Percentiles rank a stretch among this genome's conserved stretches.
phyloP scores from a whole-genome alignment of 2,113 vertebrate species.

The Pterophyllum scalare region DNA sequence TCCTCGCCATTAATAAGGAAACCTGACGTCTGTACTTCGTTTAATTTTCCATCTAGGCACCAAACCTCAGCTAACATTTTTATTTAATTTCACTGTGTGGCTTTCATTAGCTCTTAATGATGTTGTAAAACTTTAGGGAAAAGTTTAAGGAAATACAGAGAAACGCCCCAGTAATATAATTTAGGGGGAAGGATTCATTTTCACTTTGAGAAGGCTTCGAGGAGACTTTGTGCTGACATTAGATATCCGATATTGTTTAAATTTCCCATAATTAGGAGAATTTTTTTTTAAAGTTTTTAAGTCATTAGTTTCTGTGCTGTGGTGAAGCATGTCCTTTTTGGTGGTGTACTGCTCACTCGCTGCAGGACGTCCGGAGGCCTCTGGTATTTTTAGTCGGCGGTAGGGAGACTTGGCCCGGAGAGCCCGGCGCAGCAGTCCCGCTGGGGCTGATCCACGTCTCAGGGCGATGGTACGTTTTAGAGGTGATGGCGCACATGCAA shows the following conservation, averaged over 20 bases:
- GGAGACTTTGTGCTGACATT: constrained; percentile 8
- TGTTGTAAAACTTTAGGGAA: constrained; percentile 25
- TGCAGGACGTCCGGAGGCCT: constrained; percentile 63
- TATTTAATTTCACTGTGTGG: constrained; percentile 49
- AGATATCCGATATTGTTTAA: not conserved
- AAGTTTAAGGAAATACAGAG: not conserved
- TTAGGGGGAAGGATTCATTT: not conserved
- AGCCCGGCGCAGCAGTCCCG: constrained; percentile 55
- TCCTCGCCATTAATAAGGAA: not conserved
- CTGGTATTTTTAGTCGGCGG: constrained; percentile 75
- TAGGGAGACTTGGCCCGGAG: constrained; percentile 54
- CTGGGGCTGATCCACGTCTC: constrained; percentile 54
- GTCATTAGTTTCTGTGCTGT: not conserved
- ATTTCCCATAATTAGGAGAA: not conserved
- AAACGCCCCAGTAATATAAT: not conserved
- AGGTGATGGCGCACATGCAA: constrained; percentile 50
- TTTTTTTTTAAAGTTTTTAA: not conserved
- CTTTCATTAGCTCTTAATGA: constrained; percentile 16
- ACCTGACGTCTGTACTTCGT: not conserved
- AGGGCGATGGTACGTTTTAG: constrained; percentile 68
- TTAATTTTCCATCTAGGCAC: constrained; percentile 45
- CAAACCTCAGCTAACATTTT: constrained; percentile 49
- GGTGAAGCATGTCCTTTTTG: not conserved
- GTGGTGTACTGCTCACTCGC: constrained; percentile 31
- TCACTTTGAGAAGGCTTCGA: not conserved